phyloP scores from a whole-genome alignment of 2,888 invertebrate species.

The Rhagonycha fulva region DNA sequence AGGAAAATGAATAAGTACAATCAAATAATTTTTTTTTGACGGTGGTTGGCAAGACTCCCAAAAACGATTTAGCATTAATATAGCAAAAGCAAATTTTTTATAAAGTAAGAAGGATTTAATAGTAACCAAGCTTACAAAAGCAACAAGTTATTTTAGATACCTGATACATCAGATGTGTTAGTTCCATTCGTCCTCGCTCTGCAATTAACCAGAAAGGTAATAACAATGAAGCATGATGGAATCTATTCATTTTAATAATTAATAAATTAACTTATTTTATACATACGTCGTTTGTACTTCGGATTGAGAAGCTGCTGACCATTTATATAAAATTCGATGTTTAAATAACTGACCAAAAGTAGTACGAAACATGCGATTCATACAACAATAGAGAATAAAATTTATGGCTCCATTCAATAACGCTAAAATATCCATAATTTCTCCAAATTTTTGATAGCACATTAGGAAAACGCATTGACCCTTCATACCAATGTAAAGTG shows the following conservation, averaged over 20 bases:
- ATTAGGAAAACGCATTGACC: constrained; percentile 74
- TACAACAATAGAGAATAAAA: constrained; percentile 90
- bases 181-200: constrained; percentile 32
- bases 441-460: constrained; percentile 82
- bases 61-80: not conserved
- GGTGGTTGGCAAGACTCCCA: not conserved
- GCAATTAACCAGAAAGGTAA: constrained; percentile 26
- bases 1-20: not conserved
- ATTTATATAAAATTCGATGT: constrained; percentile 65
- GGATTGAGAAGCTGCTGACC: constrained; percentile 63
- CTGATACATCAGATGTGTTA: constrained; percentile 30
- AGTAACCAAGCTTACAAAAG: not conserved
- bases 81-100: not conserved
- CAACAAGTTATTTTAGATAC: not conserved
- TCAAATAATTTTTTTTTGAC: not conserved
- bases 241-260: constrained; percentile 1
- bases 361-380: constrained; percentile 90
- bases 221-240: not conserved
- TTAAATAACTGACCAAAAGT: constrained; percentile 73
- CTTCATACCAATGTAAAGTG: constrained; percentile 66
- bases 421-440: constrained; percentile 88
- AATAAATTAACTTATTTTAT: constrained; percentile 44
- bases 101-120: not conserved
- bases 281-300: constrained; percentile 70
- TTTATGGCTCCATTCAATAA: constrained; percentile 91